Evolutionary conservation across 92 coral and sea anemone species (phyloP).

Genomic region (Galaxea fascicularis): DNA sequence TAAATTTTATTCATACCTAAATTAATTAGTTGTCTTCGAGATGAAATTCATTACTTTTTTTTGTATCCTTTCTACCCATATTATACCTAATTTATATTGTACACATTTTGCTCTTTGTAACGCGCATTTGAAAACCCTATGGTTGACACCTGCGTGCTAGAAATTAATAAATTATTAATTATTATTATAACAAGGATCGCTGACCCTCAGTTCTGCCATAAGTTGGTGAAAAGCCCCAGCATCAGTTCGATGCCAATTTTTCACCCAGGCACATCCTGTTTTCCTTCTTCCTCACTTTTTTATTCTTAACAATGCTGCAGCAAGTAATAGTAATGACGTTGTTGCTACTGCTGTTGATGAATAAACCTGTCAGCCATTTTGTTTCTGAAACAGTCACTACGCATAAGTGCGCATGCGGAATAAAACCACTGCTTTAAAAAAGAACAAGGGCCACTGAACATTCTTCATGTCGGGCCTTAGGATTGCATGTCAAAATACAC

Average conservation of each 20-base stretch:
- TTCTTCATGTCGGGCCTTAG: constrained; percentile 24
- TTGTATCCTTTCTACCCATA: constrained; percentile 29
- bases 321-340: neutral
- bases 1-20: too few species aligned
- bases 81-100: too few species aligned
- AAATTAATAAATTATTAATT: too few species aligned
- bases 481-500: constrained; percentile 25
- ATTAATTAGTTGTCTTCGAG: constrained; percentile 25
- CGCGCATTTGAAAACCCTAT: too few species aligned
- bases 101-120: too few species aligned
- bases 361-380: neutral
- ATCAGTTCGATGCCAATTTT: constrained; percentile 28
- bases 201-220: constrained; percentile 36
- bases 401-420: neutral
- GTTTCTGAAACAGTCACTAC: neutral
- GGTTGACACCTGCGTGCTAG: too few species aligned
- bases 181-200: too few species aligned
- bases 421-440: neutral
- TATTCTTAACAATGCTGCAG: neutral
- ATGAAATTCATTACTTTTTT: constrained; percentile 19
- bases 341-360: constrained; percentile 3
- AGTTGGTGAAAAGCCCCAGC: constrained; percentile 38
- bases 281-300: neutral
- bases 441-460: constrained; percentile 3
- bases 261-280: constrained; percentile 29